Base-by-base conservation (phyloP, 2,113 vertebrate species). In the Motacilla alba region DNA sequence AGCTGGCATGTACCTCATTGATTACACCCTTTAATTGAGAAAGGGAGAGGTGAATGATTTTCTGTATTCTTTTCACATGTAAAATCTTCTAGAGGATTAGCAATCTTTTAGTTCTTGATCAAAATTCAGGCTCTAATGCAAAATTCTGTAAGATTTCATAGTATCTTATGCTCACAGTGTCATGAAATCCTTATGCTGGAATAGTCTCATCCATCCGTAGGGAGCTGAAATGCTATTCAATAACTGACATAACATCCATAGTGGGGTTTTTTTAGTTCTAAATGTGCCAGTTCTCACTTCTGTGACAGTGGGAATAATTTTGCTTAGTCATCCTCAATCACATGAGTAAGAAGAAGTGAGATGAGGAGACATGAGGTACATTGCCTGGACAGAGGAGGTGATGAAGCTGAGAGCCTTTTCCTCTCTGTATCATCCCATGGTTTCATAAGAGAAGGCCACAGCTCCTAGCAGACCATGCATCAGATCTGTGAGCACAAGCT, bases 1-100 rank as follows among this genome's bases (percentile, higher is more conserved):
- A 87, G 35, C 46, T 91, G 50, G n/a, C 26, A 14, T 56, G 31
- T 46, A 86, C 28, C 26, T n/a, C 33, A 35, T 30, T 91, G 82
- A 96, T 94, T 88, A 88, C 35, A 72, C n/a, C 13, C 70, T 92
- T 87, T 70, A 86, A 87, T 63, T 85, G 46, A 73, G 63, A 92
- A 88, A 86, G 15, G 8, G 55, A 81, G 39, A 90, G n/a, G 80
- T 90, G 64, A 96, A 87, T 91, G 37, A 72, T 73, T 95, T 94
- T 75, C 67, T 96, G 94, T 93, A 84, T 89, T 84, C n/a, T 93
- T 90, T 90, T 74, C 31, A 72, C 5, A 41, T 17, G 20, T 68
- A 81, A 92, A 73, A 94, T 5, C 39, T 60, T 88, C 37, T 79
- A 52, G 21, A 74, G 49, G 47, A 64, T 58, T 68, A 35, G 8